Base-by-base conservation (phyloP, 2,797 vertebrate genomes). In the Poeciliopsis presidionis region DNA sequence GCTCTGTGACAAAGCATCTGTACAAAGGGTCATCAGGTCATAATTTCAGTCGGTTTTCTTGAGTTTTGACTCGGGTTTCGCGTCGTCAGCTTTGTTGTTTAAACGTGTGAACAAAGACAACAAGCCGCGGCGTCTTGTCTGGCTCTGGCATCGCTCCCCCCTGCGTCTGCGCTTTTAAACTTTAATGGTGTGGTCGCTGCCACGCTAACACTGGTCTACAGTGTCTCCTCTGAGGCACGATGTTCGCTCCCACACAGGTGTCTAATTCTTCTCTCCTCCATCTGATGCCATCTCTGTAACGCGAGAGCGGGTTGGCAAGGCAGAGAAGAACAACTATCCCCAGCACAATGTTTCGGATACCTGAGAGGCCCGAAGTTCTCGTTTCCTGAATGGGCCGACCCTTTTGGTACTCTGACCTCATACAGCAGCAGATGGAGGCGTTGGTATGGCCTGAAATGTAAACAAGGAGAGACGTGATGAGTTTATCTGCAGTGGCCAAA, bases 271-370 rank as follows among this genome's bases (percentile, higher is more conserved):
- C 79, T 84, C 76, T 73, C 76, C 72, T 73, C 63, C 43, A 82
- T 85, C 78, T 61, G 82, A 79, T 47, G 75, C 79, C 78, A 12
- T 25, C 18, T 8, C 79, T 67, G 91, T 90, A 93, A 94, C 82
- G 67, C 0, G 88, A 93, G 90, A 85, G 77, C 77, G 47, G 75
- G 33, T 43, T 41, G 72, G 85, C 90, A 80, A 33, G 76, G 82
- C 55, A 61, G 79, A 78, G 82, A 90, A 93, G 88, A 88, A 92
- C 81, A 93, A 89, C 86, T 78, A 88, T 73, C 81, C 61, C 33
- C 76, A 36, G 75, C 81, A 84, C 83, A 81, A 83, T 72, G 67
- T 81, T 36, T 25, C 14, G 14, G 92, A 90, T 87, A 93, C 67
- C 71, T 28, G 90, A 92, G 86, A 90, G 77, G 73, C 74, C 70